Evolutionary conservation across 2,113 vertebrate genomes (phyloP).

Genomic region (Strix aluco): DNA sequence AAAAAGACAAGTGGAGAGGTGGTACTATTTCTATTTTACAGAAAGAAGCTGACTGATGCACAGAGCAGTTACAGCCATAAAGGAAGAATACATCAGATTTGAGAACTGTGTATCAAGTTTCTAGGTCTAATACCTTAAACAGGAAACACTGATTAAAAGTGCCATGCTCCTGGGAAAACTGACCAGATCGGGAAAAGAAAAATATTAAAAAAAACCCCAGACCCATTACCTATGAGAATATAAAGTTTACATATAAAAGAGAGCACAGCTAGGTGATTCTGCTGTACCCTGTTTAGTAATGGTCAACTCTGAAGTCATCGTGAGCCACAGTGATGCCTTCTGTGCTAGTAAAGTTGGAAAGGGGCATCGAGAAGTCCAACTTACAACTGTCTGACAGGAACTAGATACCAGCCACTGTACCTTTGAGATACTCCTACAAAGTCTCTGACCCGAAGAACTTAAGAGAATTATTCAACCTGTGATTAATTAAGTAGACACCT

Average conservation of each 20-base stretch:
- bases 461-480: neutral
- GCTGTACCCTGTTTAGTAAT: neutral
- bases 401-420: neutral
- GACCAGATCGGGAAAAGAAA: too few species aligned
- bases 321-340: neutral
- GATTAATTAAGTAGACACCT: neutral
- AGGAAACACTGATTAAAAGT: neutral
- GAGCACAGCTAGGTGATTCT: neutral
- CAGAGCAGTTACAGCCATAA: neutral
- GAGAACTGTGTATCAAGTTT: neutral
- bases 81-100: neutral
- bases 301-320: neutral
- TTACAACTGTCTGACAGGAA: neutral
- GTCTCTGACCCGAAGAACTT: neutral
- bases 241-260: neutral
- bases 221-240: neutral
- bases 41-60: neutral
- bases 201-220: neutral
- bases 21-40: neutral
- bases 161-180: neutral
- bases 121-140: neutral
- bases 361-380: neutral
- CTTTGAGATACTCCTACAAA: neutral
- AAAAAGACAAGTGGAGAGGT: neutral
- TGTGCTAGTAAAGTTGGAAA: neutral